Evolutionary conservation across 2,113 vertebrate genomes (phyloP).

Genomic region (Hemiprocne comata): DNA sequence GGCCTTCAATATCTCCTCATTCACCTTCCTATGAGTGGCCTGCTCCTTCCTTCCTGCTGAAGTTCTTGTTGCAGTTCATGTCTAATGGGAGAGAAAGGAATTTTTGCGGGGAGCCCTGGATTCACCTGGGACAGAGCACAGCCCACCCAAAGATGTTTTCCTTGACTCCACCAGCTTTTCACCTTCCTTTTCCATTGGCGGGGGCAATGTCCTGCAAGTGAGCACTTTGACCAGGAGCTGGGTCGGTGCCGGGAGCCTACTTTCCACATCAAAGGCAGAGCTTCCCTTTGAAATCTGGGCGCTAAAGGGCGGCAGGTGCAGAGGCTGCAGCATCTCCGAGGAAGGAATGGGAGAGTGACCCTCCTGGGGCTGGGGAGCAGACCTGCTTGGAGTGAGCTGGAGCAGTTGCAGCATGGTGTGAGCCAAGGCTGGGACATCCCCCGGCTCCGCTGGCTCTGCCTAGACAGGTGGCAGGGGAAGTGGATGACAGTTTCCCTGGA

Average conservation of each 20-base stretch:
- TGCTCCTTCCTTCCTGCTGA: not conserved
- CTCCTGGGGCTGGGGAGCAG: not conserved
- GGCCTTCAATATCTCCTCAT: not conserved
- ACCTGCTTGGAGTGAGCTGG: not conserved
- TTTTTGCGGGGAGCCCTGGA: not conserved
- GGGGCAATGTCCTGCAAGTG: not conserved
- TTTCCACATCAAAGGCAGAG: not conserved
- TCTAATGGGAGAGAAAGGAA: not conserved
- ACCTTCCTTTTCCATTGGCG: not conserved
- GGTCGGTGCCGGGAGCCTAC: not conserved
- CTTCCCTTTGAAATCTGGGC: not conserved
- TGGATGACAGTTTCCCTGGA: not conserved
- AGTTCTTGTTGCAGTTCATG: not conserved
- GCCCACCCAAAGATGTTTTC: not conserved
- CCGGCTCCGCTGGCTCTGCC: rapidly evolving
- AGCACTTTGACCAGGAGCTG: not conserved
- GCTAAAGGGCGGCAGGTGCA: rapidly evolving
- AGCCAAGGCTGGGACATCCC: not conserved
- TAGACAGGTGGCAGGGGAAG: not conserved
- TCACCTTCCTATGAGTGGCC: not conserved
- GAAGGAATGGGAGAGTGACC: rapidly evolving
- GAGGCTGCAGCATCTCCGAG: rapidly evolving
- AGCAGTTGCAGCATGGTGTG: rapidly evolving
- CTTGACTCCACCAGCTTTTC: not conserved
- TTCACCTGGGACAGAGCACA: rapidly evolving